Conservation (phyloP, 2,888 invertebrate genomes). For the Ptychoptera contaminata region DNA sequence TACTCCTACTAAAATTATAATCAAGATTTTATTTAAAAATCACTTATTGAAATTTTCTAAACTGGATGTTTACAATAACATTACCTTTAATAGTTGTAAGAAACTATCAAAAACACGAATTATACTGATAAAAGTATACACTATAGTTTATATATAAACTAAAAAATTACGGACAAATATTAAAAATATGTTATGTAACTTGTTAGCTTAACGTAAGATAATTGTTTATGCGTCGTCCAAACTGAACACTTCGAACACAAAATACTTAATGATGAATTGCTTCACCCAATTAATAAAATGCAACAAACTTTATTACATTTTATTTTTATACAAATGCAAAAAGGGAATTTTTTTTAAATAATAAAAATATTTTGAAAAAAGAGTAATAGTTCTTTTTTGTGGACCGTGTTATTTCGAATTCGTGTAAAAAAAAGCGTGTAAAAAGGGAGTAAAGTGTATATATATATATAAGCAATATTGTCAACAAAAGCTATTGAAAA, state of each 20-base stretch:
- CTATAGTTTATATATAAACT: conserved; percentile 1
- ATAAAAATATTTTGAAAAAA: not conserved
- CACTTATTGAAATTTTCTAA: too few relatives aligned
- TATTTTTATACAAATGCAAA: too few relatives aligned
- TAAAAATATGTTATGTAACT: too few relatives aligned
- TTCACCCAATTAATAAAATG: not conserved
- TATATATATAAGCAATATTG: too few relatives aligned
- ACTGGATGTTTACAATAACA: not conserved
- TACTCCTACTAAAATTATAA: too few relatives aligned
- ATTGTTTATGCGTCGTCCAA: too few relatives aligned
- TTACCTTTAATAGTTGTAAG: not conserved
- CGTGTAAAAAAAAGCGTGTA: conserved; percentile 1
- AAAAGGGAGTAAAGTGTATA: too few relatives aligned
- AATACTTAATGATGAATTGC: not conserved
- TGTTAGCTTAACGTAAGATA: too few relatives aligned
- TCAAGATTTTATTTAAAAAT: too few relatives aligned
- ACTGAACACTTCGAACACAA: not conserved
- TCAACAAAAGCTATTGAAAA: too few relatives aligned
- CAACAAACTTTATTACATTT: not conserved
- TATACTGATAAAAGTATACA: not conserved
- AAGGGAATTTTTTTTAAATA: not conserved
- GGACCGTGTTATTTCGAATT: not conserved
- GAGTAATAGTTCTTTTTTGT: not conserved
- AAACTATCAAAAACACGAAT: conserved; percentile 1
- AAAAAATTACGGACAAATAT: too few relatives aligned